Conservation (phyloP, 2,888 invertebrate species). For the Lycaena phlaeas region DNA sequence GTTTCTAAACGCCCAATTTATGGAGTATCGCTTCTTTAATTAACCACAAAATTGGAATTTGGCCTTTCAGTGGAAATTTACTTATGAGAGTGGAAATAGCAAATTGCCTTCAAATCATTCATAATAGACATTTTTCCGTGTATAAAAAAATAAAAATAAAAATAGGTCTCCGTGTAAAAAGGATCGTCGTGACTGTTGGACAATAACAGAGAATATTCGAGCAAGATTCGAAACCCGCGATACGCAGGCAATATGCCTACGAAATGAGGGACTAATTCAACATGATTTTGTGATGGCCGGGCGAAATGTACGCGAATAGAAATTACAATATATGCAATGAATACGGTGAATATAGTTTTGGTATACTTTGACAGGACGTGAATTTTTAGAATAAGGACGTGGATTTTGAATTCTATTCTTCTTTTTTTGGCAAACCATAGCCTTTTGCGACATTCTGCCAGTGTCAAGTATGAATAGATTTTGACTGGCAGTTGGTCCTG, state of each 20-base stretch:
- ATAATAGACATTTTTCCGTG: neutral
- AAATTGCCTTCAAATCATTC: no score
- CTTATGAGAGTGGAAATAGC: no score
- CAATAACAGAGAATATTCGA: constrained; percentile 5
- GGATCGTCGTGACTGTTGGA: constrained; percentile 6
- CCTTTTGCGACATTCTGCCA: no score
- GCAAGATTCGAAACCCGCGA: constrained; percentile 29
- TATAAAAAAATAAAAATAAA: neutral
- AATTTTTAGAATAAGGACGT: no score
- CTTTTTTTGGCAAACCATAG: no score
- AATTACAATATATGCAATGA: constrained; percentile 22
- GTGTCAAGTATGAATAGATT: no score
- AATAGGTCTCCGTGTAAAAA: neutral
- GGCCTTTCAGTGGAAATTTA: no score
- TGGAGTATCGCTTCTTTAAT: no score
- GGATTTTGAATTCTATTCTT: no score
- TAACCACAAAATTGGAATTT: no score
- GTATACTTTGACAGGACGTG: constrained; percentile 1
- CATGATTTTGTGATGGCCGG: constrained; percentile 39
- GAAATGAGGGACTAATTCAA: constrained; percentile 48
- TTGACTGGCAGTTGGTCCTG: no score
- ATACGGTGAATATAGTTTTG: constrained; percentile 26
- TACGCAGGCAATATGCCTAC: constrained; percentile 33
- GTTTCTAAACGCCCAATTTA: no score
- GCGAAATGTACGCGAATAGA: constrained; percentile 27